Evolutionary conservation across 2,888 invertebrate genomes (phyloP), one percentile per base, ranked within the genome.

Genomic region (Heliconius cydno): DNA sequence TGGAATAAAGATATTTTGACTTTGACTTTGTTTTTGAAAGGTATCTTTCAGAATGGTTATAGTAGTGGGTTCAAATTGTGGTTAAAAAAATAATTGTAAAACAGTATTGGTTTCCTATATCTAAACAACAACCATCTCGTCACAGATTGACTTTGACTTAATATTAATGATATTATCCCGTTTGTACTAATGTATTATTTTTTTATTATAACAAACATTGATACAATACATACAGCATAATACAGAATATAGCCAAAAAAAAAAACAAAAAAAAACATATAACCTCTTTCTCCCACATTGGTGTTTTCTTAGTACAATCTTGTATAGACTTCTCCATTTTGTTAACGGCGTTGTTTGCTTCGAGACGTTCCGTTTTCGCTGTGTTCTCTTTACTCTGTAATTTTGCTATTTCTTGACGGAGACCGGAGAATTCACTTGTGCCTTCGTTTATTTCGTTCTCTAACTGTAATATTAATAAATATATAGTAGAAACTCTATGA

Each of bases 291-390:
- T 94, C 92, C 90, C 96, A 96, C 72, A 95, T 91, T 0, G 96
- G 96, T 52, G 96, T 95, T 78, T 96, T 95, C 1, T 91, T 89
- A 81, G 92, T 94, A 19, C 95, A 93, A 1, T 96, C 96, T 2
- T 95, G 92, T 28, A 97, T 88, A 28, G 94, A 90, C 75, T 96
- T 96, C 34, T 96, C 95, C 79, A 96, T 92, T 3, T 95, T 96
- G 76, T 95, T 96, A 0, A 98, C 88, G 68, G 97, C 96, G 84
- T 97, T 97, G 81, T 97, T 97, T 0, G 98, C 94, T 86, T 98
- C 98, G 0, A 98, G 94, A 70, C 97, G 96, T 77, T 96, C 94
- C 1, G 96, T 95, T 86, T 97, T 97, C 9, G 97, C 89, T 79
- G 96, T 96, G 82, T 96, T 97, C 87, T 97, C 97, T 78, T 96